Percentiles rank a stretch among this genome's conserved stretches.
phyloP scores from a whole-genome alignment of 2,797 vertebrate genomes.

The Labroides dimidiatus region DNA sequence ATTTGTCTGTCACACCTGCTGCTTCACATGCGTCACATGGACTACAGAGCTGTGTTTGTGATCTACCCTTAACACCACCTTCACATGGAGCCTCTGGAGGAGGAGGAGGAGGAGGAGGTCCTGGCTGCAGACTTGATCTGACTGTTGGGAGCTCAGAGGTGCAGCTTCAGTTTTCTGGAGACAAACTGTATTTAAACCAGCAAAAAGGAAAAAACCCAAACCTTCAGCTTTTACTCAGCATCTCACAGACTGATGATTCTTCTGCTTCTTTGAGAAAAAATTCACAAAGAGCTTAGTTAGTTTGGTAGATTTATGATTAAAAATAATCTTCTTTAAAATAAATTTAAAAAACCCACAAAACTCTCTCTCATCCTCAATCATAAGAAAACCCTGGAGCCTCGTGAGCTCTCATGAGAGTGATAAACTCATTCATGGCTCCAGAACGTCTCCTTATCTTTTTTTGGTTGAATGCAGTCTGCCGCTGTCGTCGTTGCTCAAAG shows the following conservation, averaged over 20 bases:
- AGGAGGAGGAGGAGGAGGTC: background rate
- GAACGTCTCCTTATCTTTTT: background rate
- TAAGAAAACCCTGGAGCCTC: background rate
- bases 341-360: too few relatives aligned
- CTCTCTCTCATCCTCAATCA: too few relatives aligned
- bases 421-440: background rate
- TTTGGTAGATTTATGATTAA: too few relatives aligned
- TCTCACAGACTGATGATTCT: too few relatives aligned
- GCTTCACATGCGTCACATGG: background rate
- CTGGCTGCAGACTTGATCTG: background rate
- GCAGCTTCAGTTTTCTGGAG: background rate
- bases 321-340: too few relatives aligned
- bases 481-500: background rate
- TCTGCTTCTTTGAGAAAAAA: too few relatives aligned
- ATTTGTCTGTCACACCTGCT: background rate
- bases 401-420: background rate
- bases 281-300: too few relatives aligned
- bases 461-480: background rate
- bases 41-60: background rate
- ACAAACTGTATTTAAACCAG: background rate
- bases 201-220: background rate
- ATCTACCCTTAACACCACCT: background rate
- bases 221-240: too few relatives aligned
- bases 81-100: conserved; percentile 4
- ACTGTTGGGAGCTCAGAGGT: background rate